Evolutionary conservation across 2,888 invertebrate genomes (phyloP), one percentile per base, ranked within the genome.

Genomic region (Augiades crinisus): DNA sequence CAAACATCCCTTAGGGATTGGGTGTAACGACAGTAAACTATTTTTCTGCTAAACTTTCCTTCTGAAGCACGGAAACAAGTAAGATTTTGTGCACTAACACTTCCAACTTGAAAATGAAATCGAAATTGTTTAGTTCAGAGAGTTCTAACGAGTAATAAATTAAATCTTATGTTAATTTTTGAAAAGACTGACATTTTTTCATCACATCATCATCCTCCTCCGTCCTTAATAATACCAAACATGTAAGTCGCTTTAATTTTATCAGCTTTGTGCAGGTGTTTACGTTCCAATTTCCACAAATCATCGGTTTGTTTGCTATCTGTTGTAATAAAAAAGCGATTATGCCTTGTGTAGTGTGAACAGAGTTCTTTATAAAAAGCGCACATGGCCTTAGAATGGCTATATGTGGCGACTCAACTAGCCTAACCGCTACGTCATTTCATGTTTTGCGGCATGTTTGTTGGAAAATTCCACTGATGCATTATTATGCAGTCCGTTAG

Each of bases 401-500:
- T 41, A 31, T 40, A 40, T 41, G 33, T 49, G 31, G 49, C 47
- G 33, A 37, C 47, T 38, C 38, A 47, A 49, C 49, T 34, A 27
- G 43, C 43, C 27, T 14, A 30, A 43, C 50, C 27, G 43, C 41
- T 51, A 51, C 43, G 44, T 44, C 51, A 44, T 44, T 37, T 44
- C 31, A 31, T 37, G 44, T 51, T 47, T 47, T 47, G 47, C 37
- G 30, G 47, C 19, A 21, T 27, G 37, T 21, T 51, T 31, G 44
- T 37, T 44, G 50, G 51, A 44, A 51, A 51, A 44, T 51, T 51
- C 51, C 44, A 13, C 43, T 50, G 31, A 21, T 51, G 37, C 37
- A 37, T 51, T 51, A 50, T 44, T 36, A 51, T 51, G 44, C 51
- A 31, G 37, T 44, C 37, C 30, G 51, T 37, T 44, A 44, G 51